Conservation (phyloP, 2,888 invertebrate genomes). For the Iselma pallidipennis region DNA sequence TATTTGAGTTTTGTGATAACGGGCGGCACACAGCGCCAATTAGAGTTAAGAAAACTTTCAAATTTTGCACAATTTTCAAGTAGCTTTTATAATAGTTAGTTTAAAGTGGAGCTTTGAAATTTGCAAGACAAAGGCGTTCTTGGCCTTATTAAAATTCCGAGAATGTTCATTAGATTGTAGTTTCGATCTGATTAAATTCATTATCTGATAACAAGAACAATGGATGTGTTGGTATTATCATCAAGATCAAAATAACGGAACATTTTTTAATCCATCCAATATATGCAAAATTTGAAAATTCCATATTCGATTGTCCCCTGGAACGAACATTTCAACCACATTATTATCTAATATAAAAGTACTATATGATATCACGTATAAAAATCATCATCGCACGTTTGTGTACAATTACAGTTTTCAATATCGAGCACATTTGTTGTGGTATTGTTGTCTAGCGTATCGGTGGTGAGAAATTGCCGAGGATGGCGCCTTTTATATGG, state of each 20-base stretch:
- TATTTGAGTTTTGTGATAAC: too few species aligned
- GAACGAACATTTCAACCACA: neutral
- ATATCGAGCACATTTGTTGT: slow-evolving; percentile 51
- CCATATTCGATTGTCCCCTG: neutral
- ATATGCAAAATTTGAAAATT: slow-evolving; percentile 3
- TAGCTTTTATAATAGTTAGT: neutral
- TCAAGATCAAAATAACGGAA: neutral
- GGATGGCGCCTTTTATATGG: slow-evolving; percentile 63
- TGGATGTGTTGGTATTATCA: neutral
- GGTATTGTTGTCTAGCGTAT: slow-evolving; percentile 49
- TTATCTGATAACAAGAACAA: neutral
- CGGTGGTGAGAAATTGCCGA: slow-evolving; percentile 53
- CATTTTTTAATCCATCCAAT: neutral
- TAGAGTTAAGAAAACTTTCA: neutral
- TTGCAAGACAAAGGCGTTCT: neutral
- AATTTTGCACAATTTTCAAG: neutral
- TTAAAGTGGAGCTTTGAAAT: neutral
- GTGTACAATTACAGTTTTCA: slow-evolving; percentile 37
- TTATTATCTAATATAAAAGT: neutral
- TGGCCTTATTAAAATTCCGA: neutral
- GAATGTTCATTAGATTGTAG: neutral
- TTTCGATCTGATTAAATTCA: neutral
- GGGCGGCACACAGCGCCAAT: neutral
- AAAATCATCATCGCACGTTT: slow-evolving; percentile 48
- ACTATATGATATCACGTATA: slow-evolving; percentile 42